A percentile compares a stretch with the other conserved stretches of the same genome.
These are phyloP conservation scores for Aplysina aerophoba DNA, from an alignment of 37 sponge, comb jelly and placozoan genomes.

Conservation along the genomic window DNA sequence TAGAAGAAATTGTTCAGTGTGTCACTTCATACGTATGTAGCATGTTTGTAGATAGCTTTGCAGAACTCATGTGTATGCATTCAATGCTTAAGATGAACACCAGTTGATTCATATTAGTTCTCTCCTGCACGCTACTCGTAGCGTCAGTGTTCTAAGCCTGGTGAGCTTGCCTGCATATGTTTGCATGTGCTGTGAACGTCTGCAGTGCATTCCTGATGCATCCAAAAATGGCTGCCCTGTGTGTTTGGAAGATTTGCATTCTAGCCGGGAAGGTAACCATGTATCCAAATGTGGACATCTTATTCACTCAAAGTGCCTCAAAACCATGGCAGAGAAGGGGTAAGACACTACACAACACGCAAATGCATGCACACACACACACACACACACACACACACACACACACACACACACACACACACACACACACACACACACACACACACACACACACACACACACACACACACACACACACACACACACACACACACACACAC, in stretches of 20 bases:
- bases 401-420: background rate
- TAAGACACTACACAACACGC: background rate
- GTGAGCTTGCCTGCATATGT: background rate
- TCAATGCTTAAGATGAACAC: too few relatives aligned
- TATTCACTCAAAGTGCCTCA: slow-evolving; percentile 47
- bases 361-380: slow-evolving; percentile 12
- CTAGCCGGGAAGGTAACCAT: slow-evolving; percentile 43
- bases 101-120: too few relatives aligned
- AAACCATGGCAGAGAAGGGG: slow-evolving; percentile 15
- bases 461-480: too few relatives aligned
- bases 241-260: slow-evolving; percentile 69
- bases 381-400: slow-evolving; percentile 31
- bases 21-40: too few relatives aligned
- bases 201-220: slow-evolving; percentile 29
- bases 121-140: too few relatives aligned
- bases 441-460: too few relatives aligned
- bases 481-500: too few relatives aligned
- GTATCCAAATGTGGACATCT: slow-evolving; percentile 68
- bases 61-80: too few relatives aligned
- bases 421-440: background rate
- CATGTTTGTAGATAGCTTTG: too few relatives aligned
- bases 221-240: slow-evolving; percentile 26
- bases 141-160: too few relatives aligned
- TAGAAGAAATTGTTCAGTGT: too few relatives aligned
- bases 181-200: background rate